Percentiles rank a stretch among this genome's conserved stretches.
phyloP scores from a whole-genome alignment of 2,888 invertebrate genomes.

The Mylabris sibirica region DNA sequence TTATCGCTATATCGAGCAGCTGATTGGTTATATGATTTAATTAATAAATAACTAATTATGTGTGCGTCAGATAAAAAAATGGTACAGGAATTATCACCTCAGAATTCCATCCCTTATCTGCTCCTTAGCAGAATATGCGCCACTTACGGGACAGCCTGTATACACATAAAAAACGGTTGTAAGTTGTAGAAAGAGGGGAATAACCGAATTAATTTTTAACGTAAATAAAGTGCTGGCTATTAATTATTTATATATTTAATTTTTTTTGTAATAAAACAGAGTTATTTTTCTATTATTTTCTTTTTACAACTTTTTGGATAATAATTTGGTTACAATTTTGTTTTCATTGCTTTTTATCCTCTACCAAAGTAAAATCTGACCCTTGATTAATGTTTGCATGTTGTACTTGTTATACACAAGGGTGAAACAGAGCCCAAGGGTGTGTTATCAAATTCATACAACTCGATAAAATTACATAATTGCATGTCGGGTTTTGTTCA shows the following conservation, averaged over 20 bases:
- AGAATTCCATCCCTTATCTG: too few species aligned
- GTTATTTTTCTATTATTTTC: not conserved
- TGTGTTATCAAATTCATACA: constrained; percentile 13
- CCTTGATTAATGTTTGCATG: constrained; percentile 1
- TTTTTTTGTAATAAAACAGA: not conserved
- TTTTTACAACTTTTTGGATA: not conserved
- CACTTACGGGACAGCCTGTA: too few species aligned
- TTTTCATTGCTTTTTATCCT: not conserved
- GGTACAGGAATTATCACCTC: too few species aligned
- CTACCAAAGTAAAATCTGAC: not conserved
- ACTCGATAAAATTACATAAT: constrained; percentile 12
- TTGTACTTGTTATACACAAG: not conserved
- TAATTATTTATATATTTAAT: not conserved
- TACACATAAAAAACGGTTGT: not conserved
- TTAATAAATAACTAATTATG: too few species aligned
- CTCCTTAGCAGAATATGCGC: too few species aligned
- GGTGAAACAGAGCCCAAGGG: constrained; percentile 11
- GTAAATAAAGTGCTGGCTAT: too few species aligned
- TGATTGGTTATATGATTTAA: too few species aligned
- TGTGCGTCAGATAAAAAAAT: too few species aligned
- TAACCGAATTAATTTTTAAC: constrained; percentile 8
- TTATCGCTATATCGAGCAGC: too few species aligned
- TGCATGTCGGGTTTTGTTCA: constrained; percentile 11
- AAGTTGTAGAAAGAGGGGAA: not conserved
- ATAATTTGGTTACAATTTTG: not conserved